Evolutionary conservation across 2,797 vertebrate species (phyloP).

Genomic region (Malurus splendens): DNA sequence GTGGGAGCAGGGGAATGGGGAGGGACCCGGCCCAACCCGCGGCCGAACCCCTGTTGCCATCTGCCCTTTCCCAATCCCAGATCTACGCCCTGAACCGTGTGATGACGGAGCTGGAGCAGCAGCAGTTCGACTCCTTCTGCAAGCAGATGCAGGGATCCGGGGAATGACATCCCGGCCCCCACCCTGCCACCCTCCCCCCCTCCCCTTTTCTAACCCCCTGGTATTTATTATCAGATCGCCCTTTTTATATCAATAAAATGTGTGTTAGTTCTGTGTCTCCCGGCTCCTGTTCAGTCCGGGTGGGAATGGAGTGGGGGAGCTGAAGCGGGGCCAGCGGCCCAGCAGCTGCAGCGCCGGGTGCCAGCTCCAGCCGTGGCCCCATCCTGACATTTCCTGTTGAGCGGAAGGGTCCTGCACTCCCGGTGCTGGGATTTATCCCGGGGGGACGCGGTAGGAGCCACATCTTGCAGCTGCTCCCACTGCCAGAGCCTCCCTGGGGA

Average conservation of each 20-base stretch:
- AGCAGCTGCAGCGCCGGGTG: background rate
- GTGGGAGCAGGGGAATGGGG: constrained; percentile 34
- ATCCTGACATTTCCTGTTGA: background rate
- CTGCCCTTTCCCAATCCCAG: constrained; percentile 41
- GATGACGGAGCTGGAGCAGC: constrained; percentile 95
- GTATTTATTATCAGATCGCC: constrained; percentile 11
- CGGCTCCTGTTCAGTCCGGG: background rate
- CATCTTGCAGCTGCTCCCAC: background rate
- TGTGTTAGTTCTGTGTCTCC: background rate
- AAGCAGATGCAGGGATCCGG: constrained; percentile 93
- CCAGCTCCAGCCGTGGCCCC: background rate
- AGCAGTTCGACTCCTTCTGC: constrained; percentile 94
- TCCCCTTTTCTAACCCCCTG: background rate
- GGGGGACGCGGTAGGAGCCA: background rate
- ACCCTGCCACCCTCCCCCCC: no score
- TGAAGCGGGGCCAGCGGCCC: fast-evolving
- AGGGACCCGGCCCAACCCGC: background rate
- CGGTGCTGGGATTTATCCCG: background rate
- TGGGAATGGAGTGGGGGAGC: background rate
- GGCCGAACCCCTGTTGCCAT: background rate
- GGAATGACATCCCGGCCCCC: background rate
- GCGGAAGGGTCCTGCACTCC: background rate
- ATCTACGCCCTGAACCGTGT: constrained; percentile 96
- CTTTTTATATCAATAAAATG: background rate
- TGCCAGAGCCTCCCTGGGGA: background rate